Base-by-base conservation (phyloP, 2,888 invertebrate species). In the Aelia acuminata region DNA sequence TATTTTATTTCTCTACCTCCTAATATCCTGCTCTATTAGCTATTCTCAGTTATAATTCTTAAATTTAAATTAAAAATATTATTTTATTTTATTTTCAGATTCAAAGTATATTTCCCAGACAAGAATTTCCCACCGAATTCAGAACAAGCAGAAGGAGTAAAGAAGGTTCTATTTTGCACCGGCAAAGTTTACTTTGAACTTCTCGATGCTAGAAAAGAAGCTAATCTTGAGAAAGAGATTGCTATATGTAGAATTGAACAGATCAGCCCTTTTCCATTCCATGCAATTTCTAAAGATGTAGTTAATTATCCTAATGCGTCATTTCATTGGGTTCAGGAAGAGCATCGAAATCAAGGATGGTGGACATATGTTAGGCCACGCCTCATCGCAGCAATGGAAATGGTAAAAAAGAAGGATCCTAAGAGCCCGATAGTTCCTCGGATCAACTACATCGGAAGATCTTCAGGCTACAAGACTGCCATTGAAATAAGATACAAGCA, bases 311-410 rank as follows among this genome's bases (percentile, higher is more conserved):
- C 53, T 95, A 96, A 96, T 92, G 98, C 98, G 2, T 94, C 95
- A 91, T 92, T 98, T 80, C 93, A 94, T 80, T 98, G 97, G 97
- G 95, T 95, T 85, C 98, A 98, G 93, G 98, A 98, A 93, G 98
- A 98, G 92, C 98, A 97, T 93, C 98, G 98, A 94, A 98, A 98
- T 93, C 95, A 95, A 93, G 98, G 98, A 92, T 98, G 97, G 92
- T 97, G 88, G 88, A 48, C 47, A 0, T 88, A 88, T 20, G 84
- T 88, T 22, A 43, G 84, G 18, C 88, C 84, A 10, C 35, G 88
- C 13, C 39, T 88, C 20, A 26, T 43, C 3, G 13, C 48, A 11
- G 18, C 49, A 5, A 49, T 80, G 48, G 8, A 84, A 13, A 80
- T 84, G 26, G 53, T 80, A 35, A 80, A 20, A 35, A 53, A 48